These are phyloP conservation scores for Scrobipalpa costella DNA, from an alignment of 2,888 invertebrate species.

Conservation along the genomic window DNA sequence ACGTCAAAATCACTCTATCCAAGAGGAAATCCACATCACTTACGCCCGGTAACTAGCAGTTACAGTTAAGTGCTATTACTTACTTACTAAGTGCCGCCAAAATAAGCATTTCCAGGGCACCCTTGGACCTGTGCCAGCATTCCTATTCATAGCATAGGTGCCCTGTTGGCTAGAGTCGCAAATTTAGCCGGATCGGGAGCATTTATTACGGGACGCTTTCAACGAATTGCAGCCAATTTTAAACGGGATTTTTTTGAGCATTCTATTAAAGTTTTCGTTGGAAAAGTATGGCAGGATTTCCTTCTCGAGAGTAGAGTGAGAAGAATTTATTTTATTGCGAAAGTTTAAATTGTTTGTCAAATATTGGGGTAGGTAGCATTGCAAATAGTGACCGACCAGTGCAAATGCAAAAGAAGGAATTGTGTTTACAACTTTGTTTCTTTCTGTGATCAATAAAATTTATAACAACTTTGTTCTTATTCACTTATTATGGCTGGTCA, in stretches of 20 bases:
- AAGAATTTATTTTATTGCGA: background rate
- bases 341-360: background rate
- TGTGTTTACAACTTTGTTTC: too few species aligned
- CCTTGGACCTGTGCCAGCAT: slow-evolving; percentile 60
- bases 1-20: background rate
- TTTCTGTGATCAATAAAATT: too few species aligned
- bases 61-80: slow-evolving; percentile 22
- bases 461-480: too few species aligned
- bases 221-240: slow-evolving; percentile 36
- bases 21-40: slow-evolving; percentile 1
- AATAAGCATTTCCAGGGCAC: slow-evolving; percentile 48
- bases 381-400: background rate
- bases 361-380: background rate
- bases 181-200: slow-evolving; percentile 49
- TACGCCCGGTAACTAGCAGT: slow-evolving; percentile 13
- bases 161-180: slow-evolving; percentile 56
- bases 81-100: slow-evolving; percentile 39
- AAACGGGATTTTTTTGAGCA: slow-evolving; percentile 13
- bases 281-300: background rate
- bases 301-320: background rate
- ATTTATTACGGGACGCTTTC: slow-evolving; percentile 46
- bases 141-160: slow-evolving; percentile 52
- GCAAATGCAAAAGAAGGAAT: too few species aligned
- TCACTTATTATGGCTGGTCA: too few species aligned
- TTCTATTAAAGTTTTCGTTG: slow-evolving; percentile 15